These are phyloP conservation scores for Sebastes minor DNA, from an alignment of 2,797 vertebrate genomes.

Conservation along the genomic window DNA sequence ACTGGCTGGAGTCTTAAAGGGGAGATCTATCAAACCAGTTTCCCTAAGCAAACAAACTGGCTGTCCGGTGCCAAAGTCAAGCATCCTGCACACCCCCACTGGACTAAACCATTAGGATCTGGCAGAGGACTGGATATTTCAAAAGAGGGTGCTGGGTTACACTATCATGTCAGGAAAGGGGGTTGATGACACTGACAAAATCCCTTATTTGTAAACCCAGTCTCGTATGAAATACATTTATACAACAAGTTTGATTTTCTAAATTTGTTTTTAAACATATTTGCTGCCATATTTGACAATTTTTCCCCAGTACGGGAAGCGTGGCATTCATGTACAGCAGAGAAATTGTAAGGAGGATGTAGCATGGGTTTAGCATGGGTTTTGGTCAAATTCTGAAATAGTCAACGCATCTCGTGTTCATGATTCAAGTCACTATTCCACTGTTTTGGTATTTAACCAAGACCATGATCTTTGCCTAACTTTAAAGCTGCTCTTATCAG, in stretches of 20 bases:
- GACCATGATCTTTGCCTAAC: background rate
- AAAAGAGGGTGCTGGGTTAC: slow-evolving; percentile 9
- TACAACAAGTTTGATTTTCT: background rate
- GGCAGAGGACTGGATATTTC: slow-evolving; percentile 36
- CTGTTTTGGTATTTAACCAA: background rate
- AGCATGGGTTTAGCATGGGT: background rate
- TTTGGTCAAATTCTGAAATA: background rate
- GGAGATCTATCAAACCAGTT: slow-evolving; percentile 64
- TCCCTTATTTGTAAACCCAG: background rate
- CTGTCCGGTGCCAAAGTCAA: slow-evolving; percentile 54
- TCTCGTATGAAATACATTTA: background rate
- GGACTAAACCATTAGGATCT: slow-evolving; percentile 44
- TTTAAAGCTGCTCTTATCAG: background rate
- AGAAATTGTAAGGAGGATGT: background rate
- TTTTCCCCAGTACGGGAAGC: background rate
- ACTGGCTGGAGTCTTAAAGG: slow-evolving; percentile 49
- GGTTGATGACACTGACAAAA: background rate
- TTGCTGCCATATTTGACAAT: background rate
- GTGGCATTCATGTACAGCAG: background rate
- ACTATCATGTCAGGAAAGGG: background rate
- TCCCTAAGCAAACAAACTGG: slow-evolving; percentile 62
- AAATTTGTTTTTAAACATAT: background rate
- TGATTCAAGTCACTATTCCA: background rate
- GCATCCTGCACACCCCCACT: slow-evolving; percentile 44
- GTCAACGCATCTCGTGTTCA: background rate